Percentiles rank a stretch among this genome's conserved stretches.
Conservation (phyloP, 1,140 invertebrate genomes). For the Diploscapter pachys region DNA sequence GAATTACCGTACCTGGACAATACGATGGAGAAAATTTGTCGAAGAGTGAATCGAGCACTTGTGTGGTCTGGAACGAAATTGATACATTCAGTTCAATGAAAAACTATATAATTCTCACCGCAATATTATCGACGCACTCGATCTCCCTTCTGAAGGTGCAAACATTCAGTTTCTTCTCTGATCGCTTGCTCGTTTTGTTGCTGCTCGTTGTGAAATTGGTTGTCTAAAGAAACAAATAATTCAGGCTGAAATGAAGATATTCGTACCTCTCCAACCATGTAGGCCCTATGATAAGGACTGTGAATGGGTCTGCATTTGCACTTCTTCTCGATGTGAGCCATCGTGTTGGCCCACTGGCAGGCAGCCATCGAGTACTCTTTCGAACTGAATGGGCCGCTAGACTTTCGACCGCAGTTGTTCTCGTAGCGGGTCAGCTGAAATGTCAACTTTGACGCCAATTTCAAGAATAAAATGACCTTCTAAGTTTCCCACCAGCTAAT, state of each 20-base stretch:
- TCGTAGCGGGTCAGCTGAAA: slow-evolving; percentile 35
- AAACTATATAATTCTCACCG: background rate
- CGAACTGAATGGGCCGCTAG: slow-evolving; percentile 18
- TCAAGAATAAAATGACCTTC: background rate
- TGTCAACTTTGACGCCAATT: background rate
- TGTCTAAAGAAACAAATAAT: slow-evolving; percentile 8
- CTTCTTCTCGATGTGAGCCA: slow-evolving; percentile 27
- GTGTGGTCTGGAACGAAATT: too few species aligned
- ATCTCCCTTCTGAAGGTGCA: slow-evolving; percentile 36
- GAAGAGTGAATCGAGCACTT: too few species aligned
- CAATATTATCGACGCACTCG: slow-evolving; percentile 32
- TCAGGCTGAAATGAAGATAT: slow-evolving; percentile 7
- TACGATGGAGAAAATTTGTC: background rate
- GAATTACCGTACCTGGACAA: background rate
- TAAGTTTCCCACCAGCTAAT: background rate
- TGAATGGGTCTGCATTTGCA: slow-evolving; percentile 36
- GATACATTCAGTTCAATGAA: too few species aligned
- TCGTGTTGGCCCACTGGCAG: slow-evolving; percentile 38
- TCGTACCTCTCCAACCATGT: too few species aligned
- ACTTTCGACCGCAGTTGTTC: slow-evolving; percentile 32
- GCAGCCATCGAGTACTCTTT: slow-evolving; percentile 38
- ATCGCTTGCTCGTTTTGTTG: slow-evolving; percentile 17
- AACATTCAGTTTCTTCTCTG: slow-evolving; percentile 14
- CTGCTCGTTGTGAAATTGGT: slow-evolving; percentile 7
- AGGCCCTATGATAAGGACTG: slow-evolving; percentile 29